A percentile compares a stretch with the other conserved stretches of the same genome.
Conservation (phyloP, 2,113 vertebrate genomes). For the Micronycteris hirsuta region DNA sequence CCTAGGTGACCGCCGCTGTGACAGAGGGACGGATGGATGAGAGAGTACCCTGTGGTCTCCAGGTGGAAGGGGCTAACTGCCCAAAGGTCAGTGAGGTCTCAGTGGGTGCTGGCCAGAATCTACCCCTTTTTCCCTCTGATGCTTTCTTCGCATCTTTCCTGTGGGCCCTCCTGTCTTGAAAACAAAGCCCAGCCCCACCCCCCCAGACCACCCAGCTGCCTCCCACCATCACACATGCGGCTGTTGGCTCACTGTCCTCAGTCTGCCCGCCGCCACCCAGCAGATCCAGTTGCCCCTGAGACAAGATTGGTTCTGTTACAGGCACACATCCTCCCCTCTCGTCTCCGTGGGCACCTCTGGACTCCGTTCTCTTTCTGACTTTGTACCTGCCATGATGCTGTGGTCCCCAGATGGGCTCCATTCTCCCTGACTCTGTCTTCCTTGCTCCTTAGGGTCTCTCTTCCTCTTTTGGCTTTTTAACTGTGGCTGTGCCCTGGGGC, state of each 20-base stretch:
- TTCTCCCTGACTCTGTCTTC: neutral
- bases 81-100: neutral
- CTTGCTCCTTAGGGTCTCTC: neutral
- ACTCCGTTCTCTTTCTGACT: neutral
- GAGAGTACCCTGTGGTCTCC: neutral
- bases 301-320: neutral
- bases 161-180: neutral
- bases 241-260: neutral
- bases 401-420: fast-evolving
- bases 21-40: neutral
- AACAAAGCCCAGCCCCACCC: neutral
- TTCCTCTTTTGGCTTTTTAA: neutral
- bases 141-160: neutral
- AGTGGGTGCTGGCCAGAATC: neutral
- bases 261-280: neutral
- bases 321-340: neutral
- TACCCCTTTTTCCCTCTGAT: too few relatives aligned
- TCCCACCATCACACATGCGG: fast-evolving
- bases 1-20: fast-evolving
- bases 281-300: neutral
- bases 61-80: neutral
- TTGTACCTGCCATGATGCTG: neutral
- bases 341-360: neutral
- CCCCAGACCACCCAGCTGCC: fast-evolving
- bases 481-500: neutral